Evolutionary conservation across 2,113 vertebrate species (phyloP).

Genomic region (Aegypius monachus): DNA sequence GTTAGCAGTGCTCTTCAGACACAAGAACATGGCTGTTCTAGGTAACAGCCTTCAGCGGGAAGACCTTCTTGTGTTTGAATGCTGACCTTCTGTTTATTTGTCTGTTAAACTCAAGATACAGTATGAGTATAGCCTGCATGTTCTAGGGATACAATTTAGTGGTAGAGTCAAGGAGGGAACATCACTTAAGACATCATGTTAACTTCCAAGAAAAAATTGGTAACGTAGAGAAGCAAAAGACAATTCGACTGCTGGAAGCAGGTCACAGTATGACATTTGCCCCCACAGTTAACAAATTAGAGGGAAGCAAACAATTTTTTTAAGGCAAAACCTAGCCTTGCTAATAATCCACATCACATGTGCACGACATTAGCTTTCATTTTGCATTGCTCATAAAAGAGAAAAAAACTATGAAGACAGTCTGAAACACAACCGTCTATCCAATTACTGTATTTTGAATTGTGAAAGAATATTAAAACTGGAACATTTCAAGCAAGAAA

Average conservation of each 20-base stretch:
- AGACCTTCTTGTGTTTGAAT: background rate
- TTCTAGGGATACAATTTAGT: background rate
- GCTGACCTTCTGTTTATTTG: background rate
- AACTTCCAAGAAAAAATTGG: background rate
- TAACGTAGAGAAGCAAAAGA: background rate
- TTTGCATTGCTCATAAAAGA: background rate
- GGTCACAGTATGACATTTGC: background rate
- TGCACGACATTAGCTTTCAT: background rate
- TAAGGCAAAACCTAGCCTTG: background rate
- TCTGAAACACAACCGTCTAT: background rate
- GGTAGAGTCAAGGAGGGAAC: background rate
- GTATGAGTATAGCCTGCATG: background rate
- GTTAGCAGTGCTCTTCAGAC: background rate
- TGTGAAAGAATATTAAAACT: background rate
- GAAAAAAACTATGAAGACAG: background rate
- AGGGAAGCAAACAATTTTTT: background rate
- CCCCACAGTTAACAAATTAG: background rate
- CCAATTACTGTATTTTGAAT: background rate
- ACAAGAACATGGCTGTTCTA: rapidly evolving
- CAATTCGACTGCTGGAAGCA: background rate
- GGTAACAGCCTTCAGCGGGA: background rate
- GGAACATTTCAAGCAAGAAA: background rate
- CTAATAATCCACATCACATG: background rate
- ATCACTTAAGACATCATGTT: rapidly evolving
- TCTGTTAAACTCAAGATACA: background rate